Conservation (phyloP, 2,113 vertebrate genomes). For the Apeltes quadracus region DNA sequence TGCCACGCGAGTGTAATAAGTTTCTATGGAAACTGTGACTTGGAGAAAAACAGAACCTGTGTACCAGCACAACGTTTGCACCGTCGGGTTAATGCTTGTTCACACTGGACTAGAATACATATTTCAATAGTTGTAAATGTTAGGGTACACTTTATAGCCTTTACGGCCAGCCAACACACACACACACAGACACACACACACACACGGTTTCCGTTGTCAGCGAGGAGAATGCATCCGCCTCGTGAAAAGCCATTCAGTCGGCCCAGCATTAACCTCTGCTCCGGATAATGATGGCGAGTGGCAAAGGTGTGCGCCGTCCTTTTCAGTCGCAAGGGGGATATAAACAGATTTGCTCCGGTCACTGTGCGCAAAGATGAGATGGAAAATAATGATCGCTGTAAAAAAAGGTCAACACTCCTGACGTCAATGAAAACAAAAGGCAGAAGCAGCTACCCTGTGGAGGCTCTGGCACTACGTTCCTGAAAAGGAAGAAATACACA, state of each 20-base stretch:
- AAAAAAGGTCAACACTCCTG: slow-evolving; percentile 80
- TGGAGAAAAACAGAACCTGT: background rate
- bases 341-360: slow-evolving; percentile 65
- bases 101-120: background rate
- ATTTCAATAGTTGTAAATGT: slow-evolving; percentile 27
- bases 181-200: background rate
- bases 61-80: background rate
- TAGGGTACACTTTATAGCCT: slow-evolving; percentile 26
- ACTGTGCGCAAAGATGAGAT: slow-evolving; percentile 78
- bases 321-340: slow-evolving; percentile 61
- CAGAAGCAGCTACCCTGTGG: slow-evolving; percentile 44
- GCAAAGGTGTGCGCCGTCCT: slow-evolving; percentile 51
- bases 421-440: slow-evolving; percentile 82
- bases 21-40: background rate
- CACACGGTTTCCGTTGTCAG: background rate
- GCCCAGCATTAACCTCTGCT: slow-evolving; percentile 80
- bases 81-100: background rate
- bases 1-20: too few species aligned
- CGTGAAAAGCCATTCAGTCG: slow-evolving; percentile 61
- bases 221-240: slow-evolving; percentile 63
- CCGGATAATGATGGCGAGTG: slow-evolving; percentile 67
- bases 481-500: background rate
- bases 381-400: slow-evolving; percentile 80
- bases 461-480: slow-evolving; percentile 13
- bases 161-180: background rate